A percentile compares a stretch with the other conserved stretches of the same genome.
phyloP scores from a whole-genome alignment of 2,888 invertebrate genomes.

The Ichneumoninae sp. region DNA sequence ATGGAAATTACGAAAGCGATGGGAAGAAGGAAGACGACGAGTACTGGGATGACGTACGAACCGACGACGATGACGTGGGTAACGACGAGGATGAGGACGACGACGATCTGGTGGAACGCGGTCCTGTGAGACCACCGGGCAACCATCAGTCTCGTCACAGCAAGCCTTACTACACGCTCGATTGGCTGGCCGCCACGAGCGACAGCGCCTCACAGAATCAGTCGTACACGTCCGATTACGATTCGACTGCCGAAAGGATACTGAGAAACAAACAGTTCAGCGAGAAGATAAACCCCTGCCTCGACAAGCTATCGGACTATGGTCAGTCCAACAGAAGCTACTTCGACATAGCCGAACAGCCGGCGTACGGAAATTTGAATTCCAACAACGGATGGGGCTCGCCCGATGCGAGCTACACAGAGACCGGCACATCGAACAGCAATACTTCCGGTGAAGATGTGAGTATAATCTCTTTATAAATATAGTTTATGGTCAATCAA shows the following conservation, averaged over 20 bases:
- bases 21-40: conserved; percentile 43
- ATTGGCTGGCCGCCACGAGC: conserved; percentile 40
- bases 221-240: conserved; percentile 68
- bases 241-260: conserved; percentile 72
- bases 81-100: conserved; percentile 40
- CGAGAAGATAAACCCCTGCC: conserved; percentile 74
- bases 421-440: conserved; percentile 49
- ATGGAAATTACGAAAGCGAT: conserved; percentile 56
- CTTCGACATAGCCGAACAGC: conserved; percentile 37
- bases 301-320: conserved; percentile 73
- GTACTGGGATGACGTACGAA: conserved; percentile 28
- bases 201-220: conserved; percentile 46
- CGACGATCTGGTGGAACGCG: conserved; percentile 73
- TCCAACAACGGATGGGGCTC: conserved; percentile 40
- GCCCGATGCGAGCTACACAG: conserved; percentile 49
- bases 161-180: conserved; percentile 70
- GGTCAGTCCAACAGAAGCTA: conserved; percentile 32
- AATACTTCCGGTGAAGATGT: conserved; percentile 50
- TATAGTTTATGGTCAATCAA: neutral
- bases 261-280: conserved; percentile 72
- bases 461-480: conserved; percentile 12
- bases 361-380: conserved; percentile 27
- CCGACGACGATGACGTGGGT: conserved; percentile 42
- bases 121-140: conserved; percentile 72
- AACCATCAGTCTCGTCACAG: conserved; percentile 59